Percentiles rank a stretch among this genome's conserved stretches.
Conservation (phyloP, 2,113 vertebrate genomes). For the Crotalus viridis region DNA sequence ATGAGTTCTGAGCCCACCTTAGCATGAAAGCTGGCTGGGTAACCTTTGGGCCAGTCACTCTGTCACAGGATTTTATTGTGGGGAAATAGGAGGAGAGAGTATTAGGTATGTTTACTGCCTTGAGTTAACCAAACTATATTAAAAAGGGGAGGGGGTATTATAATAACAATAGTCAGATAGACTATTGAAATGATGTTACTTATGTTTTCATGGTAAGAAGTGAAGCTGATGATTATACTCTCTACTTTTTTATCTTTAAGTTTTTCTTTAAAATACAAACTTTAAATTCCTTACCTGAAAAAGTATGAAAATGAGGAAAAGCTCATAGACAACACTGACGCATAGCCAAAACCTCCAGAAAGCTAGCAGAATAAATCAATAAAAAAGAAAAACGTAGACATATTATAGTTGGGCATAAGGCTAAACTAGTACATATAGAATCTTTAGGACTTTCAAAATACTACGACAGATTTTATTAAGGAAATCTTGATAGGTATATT, state of each 20-base stretch:
- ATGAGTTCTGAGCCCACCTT: background rate
- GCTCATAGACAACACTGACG: slow-evolving; percentile 94
- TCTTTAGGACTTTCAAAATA: background rate
- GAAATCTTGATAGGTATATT: background rate
- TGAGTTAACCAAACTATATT: background rate
- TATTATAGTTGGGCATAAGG: background rate
- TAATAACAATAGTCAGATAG: background rate
- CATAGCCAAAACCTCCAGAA: slow-evolving; percentile 99
- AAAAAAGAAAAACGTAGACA: background rate
- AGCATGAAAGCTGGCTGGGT: background rate
- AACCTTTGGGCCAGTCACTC: background rate
- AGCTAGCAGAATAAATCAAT: slow-evolving; percentile 66
- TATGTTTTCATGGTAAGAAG: background rate
- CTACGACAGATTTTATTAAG: background rate
- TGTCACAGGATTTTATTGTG: background rate
- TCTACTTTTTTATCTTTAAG: background rate
- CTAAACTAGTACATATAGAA: background rate
- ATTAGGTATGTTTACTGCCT: background rate
- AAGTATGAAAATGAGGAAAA: slow-evolving; percentile 98
- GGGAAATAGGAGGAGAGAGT: background rate
- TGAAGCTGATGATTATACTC: background rate
- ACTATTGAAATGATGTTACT: background rate
- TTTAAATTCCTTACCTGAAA: slow-evolving; percentile 83
- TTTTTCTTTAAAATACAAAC: background rate
- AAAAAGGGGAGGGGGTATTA: background rate